Base-by-base conservation (phyloP, 2,888 invertebrate species). In the Rotaria socialis region DNA sequence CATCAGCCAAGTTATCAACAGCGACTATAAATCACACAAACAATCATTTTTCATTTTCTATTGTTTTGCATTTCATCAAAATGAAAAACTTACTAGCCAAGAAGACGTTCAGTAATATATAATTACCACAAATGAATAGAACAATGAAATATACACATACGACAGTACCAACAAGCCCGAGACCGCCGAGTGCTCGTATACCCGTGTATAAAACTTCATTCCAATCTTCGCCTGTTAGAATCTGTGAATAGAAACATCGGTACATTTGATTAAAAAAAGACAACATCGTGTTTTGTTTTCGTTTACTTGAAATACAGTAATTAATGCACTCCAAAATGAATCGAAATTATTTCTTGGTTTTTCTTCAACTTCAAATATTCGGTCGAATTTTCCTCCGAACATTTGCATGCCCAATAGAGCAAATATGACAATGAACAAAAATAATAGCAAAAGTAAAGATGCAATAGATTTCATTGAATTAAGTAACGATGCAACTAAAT, bases 171-270 rank as follows among this genome's bases (percentile, higher is more conserved):
- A 90, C 87, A 0, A 95, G 94, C 60, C 94, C 94, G 11, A 98
- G 97, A 6, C 99, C 99, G 10, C 97, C 97, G 91, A 96, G 98
- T 0, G 99, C 97, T 89, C 94, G 94, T 89, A 99, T 99, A 35
- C 99, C 99, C 89, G 95, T 94, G 91, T 99, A 99, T 99, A 99
- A 99, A n/a, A 99, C 98, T 16, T 94, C 94, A 92, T 99, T 99
- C 99, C 99, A 99, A 92, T 99, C 99, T 92, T 99, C 99, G 91
- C 99, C 99, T 22, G 99, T 99, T 89, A 99, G 93, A 90, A 99
- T 99, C 97, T 99, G 90, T 47, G 89, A 87, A 43, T 43, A 50
- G 35, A 35, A 35, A 35, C 35, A 35, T 35, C 35, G 35, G 35
- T 2, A 35, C 35, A 35, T 50, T 50, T 50, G 8, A 50, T 50